Percentiles rank a stretch among this genome's conserved stretches.
phyloP scores from a whole-genome alignment of 1,140 invertebrate genomes.

The Streblospio benedicti region DNA sequence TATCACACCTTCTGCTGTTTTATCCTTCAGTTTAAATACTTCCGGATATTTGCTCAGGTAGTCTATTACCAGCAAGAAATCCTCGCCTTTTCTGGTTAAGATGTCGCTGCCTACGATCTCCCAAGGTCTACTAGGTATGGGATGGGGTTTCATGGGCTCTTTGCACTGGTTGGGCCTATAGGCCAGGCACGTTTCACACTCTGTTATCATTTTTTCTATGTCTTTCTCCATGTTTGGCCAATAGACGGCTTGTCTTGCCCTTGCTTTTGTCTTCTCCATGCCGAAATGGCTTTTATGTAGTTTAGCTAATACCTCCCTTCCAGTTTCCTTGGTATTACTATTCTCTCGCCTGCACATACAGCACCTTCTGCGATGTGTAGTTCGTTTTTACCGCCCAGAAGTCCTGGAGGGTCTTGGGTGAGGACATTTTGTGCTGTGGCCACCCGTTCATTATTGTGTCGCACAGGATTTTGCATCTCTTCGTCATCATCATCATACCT shows the following conservation, averaged over 20 bases:
- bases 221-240: conserved; percentile 26
- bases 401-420: not conserved
- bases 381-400: conserved; percentile 18
- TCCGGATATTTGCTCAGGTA: conserved; percentile 27
- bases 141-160: conserved; percentile 4
- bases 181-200: conserved; percentile 21
- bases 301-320: conserved; percentile 16
- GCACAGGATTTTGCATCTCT: conserved; percentile 14
- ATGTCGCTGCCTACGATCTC: not conserved
- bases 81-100: not conserved
- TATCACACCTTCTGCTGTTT: conserved; percentile 11
- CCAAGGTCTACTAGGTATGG: not conserved
- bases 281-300: conserved; percentile 24
- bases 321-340: conserved; percentile 18
- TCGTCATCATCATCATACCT: conserved; percentile 42
- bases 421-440: not conserved
- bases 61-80: conserved; percentile 23
- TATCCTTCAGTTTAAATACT: conserved; percentile 15
- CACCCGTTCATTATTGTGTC: not conserved
- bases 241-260: conserved; percentile 18
- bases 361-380: conserved; percentile 16
- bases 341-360: conserved; percentile 19
- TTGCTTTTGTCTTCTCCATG: conserved; percentile 18
- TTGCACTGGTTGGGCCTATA: not conserved
- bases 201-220: conserved; percentile 20